These are phyloP conservation scores for Geothlypis trichas DNA, from an alignment of 2,113 vertebrate genomes.

Conservation along the genomic window DNA sequence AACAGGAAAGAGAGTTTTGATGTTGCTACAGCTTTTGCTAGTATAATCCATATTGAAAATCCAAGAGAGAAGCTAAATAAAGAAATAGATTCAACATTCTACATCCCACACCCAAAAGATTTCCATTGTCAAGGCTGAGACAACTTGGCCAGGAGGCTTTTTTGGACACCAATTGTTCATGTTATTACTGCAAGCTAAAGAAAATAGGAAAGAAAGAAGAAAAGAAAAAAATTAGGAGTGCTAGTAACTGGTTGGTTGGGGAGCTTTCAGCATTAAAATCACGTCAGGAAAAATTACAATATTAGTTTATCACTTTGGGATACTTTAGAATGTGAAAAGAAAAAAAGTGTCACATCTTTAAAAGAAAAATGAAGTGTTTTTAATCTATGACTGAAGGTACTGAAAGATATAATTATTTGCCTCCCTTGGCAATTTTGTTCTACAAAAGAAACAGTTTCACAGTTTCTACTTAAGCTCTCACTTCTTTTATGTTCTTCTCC, in stretches of 20 bases:
- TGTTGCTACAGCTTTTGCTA: not conserved
- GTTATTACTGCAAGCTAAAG: not conserved
- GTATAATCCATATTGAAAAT: not conserved
- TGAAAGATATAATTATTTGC: conserved; percentile 33
- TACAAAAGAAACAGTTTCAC: not conserved
- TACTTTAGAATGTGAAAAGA: not conserved
- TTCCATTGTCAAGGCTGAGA: not conserved
- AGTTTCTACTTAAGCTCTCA: not conserved
- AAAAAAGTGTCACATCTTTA: not conserved
- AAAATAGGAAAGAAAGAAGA: not conserved
- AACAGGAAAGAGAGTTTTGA: not conserved
- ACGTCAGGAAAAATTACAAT: not conserved
- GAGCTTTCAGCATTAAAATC: not conserved
- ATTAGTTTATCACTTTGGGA: not conserved
- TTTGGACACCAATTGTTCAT: not conserved
- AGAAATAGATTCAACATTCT: not conserved
- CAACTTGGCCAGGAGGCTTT: not conserved
- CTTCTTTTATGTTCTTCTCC: not conserved
- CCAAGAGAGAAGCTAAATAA: not conserved
- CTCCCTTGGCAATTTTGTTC: not conserved
- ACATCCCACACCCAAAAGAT: not conserved
- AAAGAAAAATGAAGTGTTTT: not conserved
- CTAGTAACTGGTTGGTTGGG: not conserved
- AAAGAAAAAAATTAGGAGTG: not conserved
- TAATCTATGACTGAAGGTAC: not conserved